These are phyloP conservation scores for Tryphoninae sp. DNA, from an alignment of 2,888 invertebrate genomes.

Conservation along the genomic window DNA sequence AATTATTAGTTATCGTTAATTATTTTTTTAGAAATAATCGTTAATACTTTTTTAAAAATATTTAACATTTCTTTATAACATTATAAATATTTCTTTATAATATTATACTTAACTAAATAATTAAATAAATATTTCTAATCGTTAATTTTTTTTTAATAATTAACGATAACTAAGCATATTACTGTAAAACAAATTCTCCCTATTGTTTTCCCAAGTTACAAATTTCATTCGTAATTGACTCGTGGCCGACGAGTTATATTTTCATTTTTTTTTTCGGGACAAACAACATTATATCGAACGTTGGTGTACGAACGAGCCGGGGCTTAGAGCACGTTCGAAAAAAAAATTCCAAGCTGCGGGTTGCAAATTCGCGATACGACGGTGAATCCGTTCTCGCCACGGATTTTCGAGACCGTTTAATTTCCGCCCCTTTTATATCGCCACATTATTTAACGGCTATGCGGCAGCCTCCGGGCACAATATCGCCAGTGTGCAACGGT, in stretches of 20 bases:
- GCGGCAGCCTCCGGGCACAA: conserved; percentile 38
- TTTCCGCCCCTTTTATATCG: conserved; percentile 65
- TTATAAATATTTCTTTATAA: too few species aligned
- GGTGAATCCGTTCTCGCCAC: conserved; percentile 57
- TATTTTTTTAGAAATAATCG: too few species aligned
- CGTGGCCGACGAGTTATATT: background rate
- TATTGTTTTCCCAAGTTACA: background rate
- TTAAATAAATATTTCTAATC: too few species aligned
- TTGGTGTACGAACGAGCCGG: conserved; percentile 27
- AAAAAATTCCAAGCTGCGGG: conserved; percentile 45
- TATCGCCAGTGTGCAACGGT: conserved; percentile 34
- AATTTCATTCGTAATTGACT: conserved; percentile 33
- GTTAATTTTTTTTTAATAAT: too few species aligned
- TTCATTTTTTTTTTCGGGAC: conserved; percentile 8
- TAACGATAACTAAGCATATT: too few species aligned
- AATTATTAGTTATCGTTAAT: too few species aligned
- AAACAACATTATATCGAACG: conserved; percentile 33
- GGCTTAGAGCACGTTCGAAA: conserved; percentile 27
- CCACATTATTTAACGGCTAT: conserved; percentile 64
- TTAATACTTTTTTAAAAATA: too few species aligned
- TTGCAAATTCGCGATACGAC: conserved; percentile 65
- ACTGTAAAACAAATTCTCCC: too few species aligned
- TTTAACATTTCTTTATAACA: too few species aligned
- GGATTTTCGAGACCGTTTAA: conserved; percentile 64
- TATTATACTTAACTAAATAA: too few species aligned